phyloP scores from a whole-genome alignment of 1,140 invertebrate species.

The Riptortus pedestris region DNA sequence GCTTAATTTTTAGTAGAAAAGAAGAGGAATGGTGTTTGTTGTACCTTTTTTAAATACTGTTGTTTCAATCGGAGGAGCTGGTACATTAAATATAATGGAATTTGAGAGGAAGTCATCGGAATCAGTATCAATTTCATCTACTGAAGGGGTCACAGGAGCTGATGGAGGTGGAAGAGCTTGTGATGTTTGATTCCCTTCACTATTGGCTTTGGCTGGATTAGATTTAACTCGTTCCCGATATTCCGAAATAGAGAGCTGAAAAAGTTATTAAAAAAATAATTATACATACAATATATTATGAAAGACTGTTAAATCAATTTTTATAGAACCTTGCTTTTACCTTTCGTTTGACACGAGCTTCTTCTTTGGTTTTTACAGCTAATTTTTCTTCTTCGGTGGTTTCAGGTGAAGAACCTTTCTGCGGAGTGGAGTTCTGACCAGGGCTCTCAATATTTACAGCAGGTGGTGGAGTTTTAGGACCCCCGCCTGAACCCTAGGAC shows the following conservation, averaged over 20 bases:
- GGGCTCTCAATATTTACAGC: background rate
- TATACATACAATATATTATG: background rate
- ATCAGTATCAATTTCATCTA: constrained; percentile 26
- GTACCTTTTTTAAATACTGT: constrained; percentile 8
- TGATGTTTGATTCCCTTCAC: background rate
- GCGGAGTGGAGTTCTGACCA: background rate
- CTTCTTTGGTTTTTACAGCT: constrained; percentile 7
- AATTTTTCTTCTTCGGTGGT: background rate
- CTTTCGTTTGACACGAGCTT: constrained; percentile 13
- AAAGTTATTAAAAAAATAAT: background rate
- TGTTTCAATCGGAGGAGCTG: background rate
- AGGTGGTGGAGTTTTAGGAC: constrained; percentile 2
- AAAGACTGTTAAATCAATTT: no score
- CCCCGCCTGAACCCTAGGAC: background rate
- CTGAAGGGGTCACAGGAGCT: background rate
- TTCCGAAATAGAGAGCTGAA: constrained; percentile 57
- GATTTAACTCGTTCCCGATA: constrained; percentile 47
- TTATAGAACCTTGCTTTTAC: no score
- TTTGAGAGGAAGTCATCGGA: constrained; percentile 8
- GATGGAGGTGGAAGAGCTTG: background rate
- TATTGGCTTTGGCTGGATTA: background rate
- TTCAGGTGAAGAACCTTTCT: background rate
- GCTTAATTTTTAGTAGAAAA: no score
- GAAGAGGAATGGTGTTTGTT: no score
- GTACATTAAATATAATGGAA: constrained; percentile 5